Percentiles rank a stretch among this genome's conserved stretches.
Conservation (phyloP, 2,888 invertebrate species). For the Sinohyriopsis cumingii region DNA sequence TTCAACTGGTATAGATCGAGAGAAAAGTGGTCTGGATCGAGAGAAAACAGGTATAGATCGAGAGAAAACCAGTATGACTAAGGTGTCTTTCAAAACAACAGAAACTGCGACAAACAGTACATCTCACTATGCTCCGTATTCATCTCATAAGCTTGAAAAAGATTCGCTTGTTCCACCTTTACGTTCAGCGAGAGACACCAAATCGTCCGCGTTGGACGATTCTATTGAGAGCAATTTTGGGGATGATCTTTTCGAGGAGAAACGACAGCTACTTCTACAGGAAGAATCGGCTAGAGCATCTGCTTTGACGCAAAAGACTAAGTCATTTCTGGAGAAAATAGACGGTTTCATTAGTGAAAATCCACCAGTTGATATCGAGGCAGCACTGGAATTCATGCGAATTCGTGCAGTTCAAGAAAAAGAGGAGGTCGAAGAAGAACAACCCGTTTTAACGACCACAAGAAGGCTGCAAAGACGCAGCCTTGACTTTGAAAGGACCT, state of each 20-base stretch:
- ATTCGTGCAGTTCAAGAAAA: slow-evolving; percentile 13
- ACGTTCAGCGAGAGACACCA: slow-evolving; percentile 25
- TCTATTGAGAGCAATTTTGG: slow-evolving; percentile 51
- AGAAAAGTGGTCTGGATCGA: slow-evolving; percentile 4
- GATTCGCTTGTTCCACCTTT: slow-evolving; percentile 35
- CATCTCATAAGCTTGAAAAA: slow-evolving; percentile 49
- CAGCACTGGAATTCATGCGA: slow-evolving; percentile 4
- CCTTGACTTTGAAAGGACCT: slow-evolving; percentile 41
- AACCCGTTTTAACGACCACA: slow-evolving; percentile 10
- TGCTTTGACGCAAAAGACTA: slow-evolving; percentile 47
- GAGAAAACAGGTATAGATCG: slow-evolving; percentile 12
- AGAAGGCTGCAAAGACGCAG: slow-evolving; percentile 23
- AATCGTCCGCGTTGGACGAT: slow-evolving; percentile 29
- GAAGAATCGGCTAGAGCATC: slow-evolving; percentile 47
- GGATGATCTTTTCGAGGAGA: slow-evolving; percentile 55
- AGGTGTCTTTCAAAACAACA: slow-evolving; percentile 17
- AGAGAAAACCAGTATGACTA: slow-evolving; percentile 24
- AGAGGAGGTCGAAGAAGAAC: slow-evolving; percentile 29
- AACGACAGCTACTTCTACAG: slow-evolving; percentile 56
- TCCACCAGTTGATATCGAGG: slow-evolving; percentile 31
- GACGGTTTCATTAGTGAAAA: slow-evolving; percentile 47
- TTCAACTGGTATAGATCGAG: slow-evolving; percentile 17
- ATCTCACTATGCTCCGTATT: slow-evolving; percentile 38
- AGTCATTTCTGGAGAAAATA: slow-evolving; percentile 47
- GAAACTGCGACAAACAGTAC: slow-evolving; percentile 1